Conservation (phyloP, 2,888 invertebrate species). For the Bibio marci region DNA sequence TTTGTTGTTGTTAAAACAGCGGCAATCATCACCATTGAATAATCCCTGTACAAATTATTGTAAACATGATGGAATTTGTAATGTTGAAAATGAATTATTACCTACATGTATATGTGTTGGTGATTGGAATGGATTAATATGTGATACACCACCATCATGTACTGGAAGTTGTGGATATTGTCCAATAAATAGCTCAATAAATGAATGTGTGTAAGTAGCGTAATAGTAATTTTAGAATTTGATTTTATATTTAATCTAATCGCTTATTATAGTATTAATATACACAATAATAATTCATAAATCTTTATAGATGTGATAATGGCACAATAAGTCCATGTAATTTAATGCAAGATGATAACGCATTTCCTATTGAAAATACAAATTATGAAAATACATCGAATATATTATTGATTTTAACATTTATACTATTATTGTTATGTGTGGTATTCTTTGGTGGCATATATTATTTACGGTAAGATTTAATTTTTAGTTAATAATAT, state of each 20-base stretch:
- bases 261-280: no score
- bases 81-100: constrained; percentile 30
- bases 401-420: constrained; percentile 18
- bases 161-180: constrained; percentile 24
- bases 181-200: constrained; percentile 24
- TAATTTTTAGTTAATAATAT: no score
- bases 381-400: constrained; percentile 2
- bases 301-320: constrained; percentile 21
- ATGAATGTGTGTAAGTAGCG: constrained; percentile 24
- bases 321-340: constrained; percentile 22
- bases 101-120: constrained; percentile 38
- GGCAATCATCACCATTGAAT: constrained; percentile 17
- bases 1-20: no score
- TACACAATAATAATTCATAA: no score
- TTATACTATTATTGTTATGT: constrained; percentile 20
- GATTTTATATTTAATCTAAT: no score
- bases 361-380: neutral
- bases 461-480: constrained; percentile 1
- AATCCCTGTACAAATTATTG: constrained; percentile 43
- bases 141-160: constrained; percentile 31
- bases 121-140: constrained; percentile 38
- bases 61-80: constrained; percentile 41
- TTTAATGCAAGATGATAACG: constrained; percentile 24
- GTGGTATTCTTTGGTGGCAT: constrained; percentile 17
- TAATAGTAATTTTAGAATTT: constrained; percentile 1